These are phyloP conservation scores for Xyrauchen texanus DNA, from an alignment of 2,113 vertebrate genomes.

Conservation along the genomic window DNA sequence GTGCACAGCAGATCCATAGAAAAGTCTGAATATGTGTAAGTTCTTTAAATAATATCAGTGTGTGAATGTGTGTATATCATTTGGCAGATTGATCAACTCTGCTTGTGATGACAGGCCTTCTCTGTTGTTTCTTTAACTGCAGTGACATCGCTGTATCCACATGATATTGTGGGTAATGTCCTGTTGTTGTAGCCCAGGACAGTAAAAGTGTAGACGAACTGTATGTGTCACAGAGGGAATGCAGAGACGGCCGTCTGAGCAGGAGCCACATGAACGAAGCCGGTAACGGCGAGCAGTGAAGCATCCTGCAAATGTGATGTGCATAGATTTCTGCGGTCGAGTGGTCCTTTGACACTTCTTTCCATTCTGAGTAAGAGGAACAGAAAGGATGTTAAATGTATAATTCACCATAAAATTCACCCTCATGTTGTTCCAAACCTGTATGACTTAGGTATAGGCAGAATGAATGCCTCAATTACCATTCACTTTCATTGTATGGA, in stretches of 20 bases:
- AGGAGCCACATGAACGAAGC: constrained; percentile 60
- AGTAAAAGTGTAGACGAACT: constrained; percentile 57
- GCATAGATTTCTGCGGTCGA: constrained; percentile 47
- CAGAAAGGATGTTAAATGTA: no score
- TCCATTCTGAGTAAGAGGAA: constrained; percentile 49
- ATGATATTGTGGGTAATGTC: constrained; percentile 58
- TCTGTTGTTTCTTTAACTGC: constrained; percentile 47
- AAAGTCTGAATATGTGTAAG: not conserved
- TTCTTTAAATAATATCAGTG: constrained; percentile 38
- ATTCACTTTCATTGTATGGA: not conserved
- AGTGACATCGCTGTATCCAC: constrained; percentile 63
- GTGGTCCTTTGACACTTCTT: constrained; percentile 58
- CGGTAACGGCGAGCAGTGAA: constrained; percentile 52
- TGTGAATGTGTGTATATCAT: constrained; percentile 63
- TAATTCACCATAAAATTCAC: no score
- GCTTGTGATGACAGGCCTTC: constrained; percentile 22
- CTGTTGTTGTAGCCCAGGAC: constrained; percentile 48
- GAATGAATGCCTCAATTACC: no score
- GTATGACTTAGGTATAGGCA: no score
- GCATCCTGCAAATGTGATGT: constrained; percentile 59
- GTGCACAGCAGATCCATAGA: not conserved
- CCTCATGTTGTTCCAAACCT: no score
- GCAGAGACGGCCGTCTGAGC: constrained; percentile 59
- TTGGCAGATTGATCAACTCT: constrained; percentile 53
- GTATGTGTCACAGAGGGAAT: constrained; percentile 59